Evolutionary conservation across 2,113 vertebrate species (phyloP).

Genomic region (Ploceus nigricollis): DNA sequence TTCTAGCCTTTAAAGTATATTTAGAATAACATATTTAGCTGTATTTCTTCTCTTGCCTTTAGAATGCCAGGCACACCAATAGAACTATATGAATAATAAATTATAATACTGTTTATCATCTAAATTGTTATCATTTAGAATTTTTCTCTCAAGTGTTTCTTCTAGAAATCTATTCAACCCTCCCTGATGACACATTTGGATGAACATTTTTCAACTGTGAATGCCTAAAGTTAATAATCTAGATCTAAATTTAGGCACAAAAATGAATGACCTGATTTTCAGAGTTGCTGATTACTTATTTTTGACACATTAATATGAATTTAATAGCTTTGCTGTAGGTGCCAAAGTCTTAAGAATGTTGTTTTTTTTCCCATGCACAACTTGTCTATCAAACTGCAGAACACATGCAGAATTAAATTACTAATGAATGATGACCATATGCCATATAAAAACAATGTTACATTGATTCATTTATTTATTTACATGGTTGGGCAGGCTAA

Average conservation of each 20-base stretch:
- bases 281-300: conserved; percentile 55
- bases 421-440: conserved; percentile 33
- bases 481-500: not conserved
- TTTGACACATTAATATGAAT: conserved; percentile 29
- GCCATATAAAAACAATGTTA: conserved; percentile 23
- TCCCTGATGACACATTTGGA: conserved; percentile 55
- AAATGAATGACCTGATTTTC: conserved; percentile 52
- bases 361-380: not conserved
- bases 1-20: conserved; percentile 34
- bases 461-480: conserved; percentile 51
- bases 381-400: conserved; percentile 42
- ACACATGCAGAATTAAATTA: conserved; percentile 28
- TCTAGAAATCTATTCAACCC: conserved; percentile 31
- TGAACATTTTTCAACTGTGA: conserved; percentile 48
- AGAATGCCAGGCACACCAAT: conserved; percentile 28
- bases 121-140: conserved; percentile 43
- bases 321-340: conserved; percentile 56
- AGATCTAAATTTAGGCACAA: conserved; percentile 52
- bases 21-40: conserved; percentile 40
- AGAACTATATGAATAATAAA: conserved; percentile 60
- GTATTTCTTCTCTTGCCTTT: conserved; percentile 26
- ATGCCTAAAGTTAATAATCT: conserved; percentile 62
- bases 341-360: conserved; percentile 31
- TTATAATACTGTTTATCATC: conserved; percentile 52
- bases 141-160: conserved; percentile 58